Base-by-base conservation (phyloP, 2,797 vertebrate genomes). In the Falco peregrinus region DNA sequence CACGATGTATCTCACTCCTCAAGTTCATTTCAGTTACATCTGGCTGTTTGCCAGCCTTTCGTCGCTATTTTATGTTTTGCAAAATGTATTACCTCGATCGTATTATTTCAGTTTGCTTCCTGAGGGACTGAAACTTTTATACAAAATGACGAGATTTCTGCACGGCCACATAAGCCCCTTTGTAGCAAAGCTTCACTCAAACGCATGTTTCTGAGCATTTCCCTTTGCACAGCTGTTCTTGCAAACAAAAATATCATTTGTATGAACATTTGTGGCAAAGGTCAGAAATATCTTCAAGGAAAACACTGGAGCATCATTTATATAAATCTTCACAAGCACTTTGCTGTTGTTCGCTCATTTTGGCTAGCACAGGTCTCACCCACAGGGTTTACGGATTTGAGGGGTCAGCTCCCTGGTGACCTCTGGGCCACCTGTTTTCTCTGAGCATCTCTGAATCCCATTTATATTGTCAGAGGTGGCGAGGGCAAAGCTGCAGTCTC, bases 41-140 rank as follows among this genome's bases (percentile, higher is more conserved):
- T 95, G 95, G 95, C 93, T 86, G 6, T 37, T 91, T 91, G 87
- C 94, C 92, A 93, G 74, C 57, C 59, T 91, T 95, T 43, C 4
- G 11, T 51, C 68, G 79, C 79, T 84, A 10, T 89, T 96, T 96
- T 93, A 87, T 73, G 39, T 16, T 85, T 87, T 89, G 84, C 56
- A 71, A 56, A 94, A 86, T 73, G 39, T 65, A 54, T 93, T 93
- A 37, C 84, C 76, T 75, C 20, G 54, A 54, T 81, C 1, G 1
- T 33, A 45, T 81, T 96, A 51, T 84, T 85, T 31, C 80, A 22
- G 1, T 80, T 92, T 28, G 1, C 48, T 59, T 90, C 79, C 89
- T 63, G 35, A 84, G 92, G 87, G 76, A 76, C 84, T 16, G 39
- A 67, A 95, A 91, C 92, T 90, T 85, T 67, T 19, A 51, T 56